These are phyloP conservation scores for Heliothis subflexa DNA, from an alignment of 1,140 invertebrate species.

Conservation along the genomic window DNA sequence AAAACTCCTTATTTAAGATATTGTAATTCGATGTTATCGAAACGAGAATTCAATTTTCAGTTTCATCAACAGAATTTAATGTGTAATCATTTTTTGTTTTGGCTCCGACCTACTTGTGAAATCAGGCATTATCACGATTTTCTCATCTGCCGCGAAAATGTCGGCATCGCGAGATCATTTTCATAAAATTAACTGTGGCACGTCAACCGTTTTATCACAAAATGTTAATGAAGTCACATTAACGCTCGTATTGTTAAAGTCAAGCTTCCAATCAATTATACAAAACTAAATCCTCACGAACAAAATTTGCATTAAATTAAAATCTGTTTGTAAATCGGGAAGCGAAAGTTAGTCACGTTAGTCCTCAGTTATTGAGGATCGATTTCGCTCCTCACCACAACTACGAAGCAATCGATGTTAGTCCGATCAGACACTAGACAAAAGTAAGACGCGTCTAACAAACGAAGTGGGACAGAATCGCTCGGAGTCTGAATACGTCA, in stretches of 20 bases:
- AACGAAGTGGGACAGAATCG: constrained; percentile 40
- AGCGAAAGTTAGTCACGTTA: too few relatives aligned
- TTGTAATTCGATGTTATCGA: constrained; percentile 35
- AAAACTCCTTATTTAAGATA: neutral
- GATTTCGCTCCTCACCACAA: neutral
- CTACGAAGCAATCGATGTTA: constrained; percentile 38
- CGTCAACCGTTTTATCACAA: neutral
- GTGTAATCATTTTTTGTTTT: constrained; percentile 31
- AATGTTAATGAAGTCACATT: constrained; percentile 5
- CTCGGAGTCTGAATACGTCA: constrained; percentile 36
- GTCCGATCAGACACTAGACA: constrained; percentile 42
- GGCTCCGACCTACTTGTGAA: constrained; percentile 25
- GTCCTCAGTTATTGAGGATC: neutral
- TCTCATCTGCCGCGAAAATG: constrained; percentile 7
- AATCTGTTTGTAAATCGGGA: neutral
- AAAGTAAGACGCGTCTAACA: constrained; percentile 48
- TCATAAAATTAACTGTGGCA: constrained; percentile 12
- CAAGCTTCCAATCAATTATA: constrained; percentile 13
- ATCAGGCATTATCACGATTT: constrained; percentile 30
- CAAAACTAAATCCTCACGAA: neutral
- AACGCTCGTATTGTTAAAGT: constrained; percentile 4
- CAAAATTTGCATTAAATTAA: constrained; percentile 19
- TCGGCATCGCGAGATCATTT: neutral
- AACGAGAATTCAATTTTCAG: constrained; percentile 25
- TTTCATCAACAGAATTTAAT: constrained; percentile 39